phyloP scores from a whole-genome alignment of 1,140 invertebrate genomes.

The Procambarus clarkii region DNA sequence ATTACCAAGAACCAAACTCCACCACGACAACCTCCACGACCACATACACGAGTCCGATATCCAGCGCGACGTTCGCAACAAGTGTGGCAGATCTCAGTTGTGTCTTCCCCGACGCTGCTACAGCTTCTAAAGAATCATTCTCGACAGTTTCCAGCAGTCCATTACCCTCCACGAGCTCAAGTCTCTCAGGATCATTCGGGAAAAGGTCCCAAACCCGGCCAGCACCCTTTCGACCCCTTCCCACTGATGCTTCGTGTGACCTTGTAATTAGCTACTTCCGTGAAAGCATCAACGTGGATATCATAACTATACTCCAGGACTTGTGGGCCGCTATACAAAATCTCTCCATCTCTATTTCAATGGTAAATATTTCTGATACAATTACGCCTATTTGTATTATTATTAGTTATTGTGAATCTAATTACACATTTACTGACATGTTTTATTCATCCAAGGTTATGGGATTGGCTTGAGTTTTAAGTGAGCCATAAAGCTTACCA shows the following conservation, averaged over 20 bases:
- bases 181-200: neutral
- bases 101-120: neutral
- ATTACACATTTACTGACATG: no score
- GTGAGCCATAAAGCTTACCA: no score
- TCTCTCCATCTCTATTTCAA: slow-evolving; percentile 5
- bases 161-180: neutral
- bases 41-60: neutral
- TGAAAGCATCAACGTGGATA: slow-evolving; percentile 33
- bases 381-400: no score
- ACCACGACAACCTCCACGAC: neutral
- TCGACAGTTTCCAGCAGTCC: neutral
- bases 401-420: no score
- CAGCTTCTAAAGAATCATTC: neutral
- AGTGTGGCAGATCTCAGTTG: neutral
- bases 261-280: slow-evolving; percentile 1
- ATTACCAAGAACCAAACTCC: neutral
- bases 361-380: neutral
- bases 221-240: neutral
- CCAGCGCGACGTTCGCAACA: neutral
- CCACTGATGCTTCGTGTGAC: neutral
- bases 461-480: no score
- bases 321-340: slow-evolving; percentile 23
- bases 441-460: no score
- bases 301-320: slow-evolving; percentile 21
- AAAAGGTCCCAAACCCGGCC: neutral